Percentiles rank a stretch among this genome's conserved stretches.
Evolutionary conservation across 2,888 invertebrate genomes (phyloP).

Genomic region (Entomobrya multifasciata): DNA sequence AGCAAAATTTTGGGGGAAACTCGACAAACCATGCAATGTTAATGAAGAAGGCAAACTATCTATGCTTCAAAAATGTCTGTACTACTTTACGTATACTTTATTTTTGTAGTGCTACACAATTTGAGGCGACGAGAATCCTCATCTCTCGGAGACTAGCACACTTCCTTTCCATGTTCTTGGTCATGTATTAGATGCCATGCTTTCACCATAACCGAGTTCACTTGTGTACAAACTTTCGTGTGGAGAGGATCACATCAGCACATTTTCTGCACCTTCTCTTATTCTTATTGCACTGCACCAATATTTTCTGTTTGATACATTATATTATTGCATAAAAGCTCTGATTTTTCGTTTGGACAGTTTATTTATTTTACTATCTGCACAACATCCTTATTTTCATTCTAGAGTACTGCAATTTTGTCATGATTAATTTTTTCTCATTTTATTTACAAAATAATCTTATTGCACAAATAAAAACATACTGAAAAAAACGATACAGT

Average conservation of each 20-base stretch:
- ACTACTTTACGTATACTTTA: too few relatives aligned
- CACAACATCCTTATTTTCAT: neutral
- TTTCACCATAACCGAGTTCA: constrained; percentile 47
- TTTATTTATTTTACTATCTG: neutral
- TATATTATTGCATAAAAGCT: neutral
- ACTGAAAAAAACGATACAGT: too few relatives aligned
- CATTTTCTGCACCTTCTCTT: constrained; percentile 54
- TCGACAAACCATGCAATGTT: neutral
- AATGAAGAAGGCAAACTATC: too few relatives aligned
- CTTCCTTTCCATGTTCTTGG: neutral
- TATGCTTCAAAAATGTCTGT: too few relatives aligned
- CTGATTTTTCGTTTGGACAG: neutral
- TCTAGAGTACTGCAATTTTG: too few relatives aligned
- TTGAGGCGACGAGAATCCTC: neutral
- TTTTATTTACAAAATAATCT: too few relatives aligned
- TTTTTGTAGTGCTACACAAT: too few relatives aligned
- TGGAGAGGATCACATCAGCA: constrained; percentile 52
- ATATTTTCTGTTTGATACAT: constrained; percentile 36
- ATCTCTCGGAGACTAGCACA: neutral
- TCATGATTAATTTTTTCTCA: too few relatives aligned
- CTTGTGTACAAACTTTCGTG: constrained; percentile 52
- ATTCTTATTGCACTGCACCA: constrained; percentile 59
- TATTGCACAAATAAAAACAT: too few relatives aligned
- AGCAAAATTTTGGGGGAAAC: neutral
- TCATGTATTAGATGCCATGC: constrained; percentile 53